Conservation (phyloP, 1,140 invertebrate species). For the Riptortus pedestris region DNA sequence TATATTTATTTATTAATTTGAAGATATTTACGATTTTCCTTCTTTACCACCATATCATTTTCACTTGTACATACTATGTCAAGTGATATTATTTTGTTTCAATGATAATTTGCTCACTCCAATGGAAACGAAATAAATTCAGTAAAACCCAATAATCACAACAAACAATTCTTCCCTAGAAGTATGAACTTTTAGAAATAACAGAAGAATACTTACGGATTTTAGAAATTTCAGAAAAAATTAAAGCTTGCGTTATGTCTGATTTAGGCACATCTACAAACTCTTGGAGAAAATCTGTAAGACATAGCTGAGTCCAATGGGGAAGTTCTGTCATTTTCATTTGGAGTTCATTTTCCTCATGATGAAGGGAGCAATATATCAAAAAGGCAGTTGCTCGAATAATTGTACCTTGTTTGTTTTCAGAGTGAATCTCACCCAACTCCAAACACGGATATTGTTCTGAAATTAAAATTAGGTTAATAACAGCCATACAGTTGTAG, state of each 20-base stretch:
- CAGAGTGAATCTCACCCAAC: not conserved
- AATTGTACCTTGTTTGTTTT: not conserved
- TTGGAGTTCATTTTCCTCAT: not conserved
- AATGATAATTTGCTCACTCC: too few relatives aligned
- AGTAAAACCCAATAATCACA: too few relatives aligned
- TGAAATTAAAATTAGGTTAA: not conserved
- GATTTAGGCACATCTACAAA: conserved; percentile 3
- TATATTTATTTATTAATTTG: too few relatives aligned
- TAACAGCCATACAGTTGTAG: not conserved
- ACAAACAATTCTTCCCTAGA: too few relatives aligned
- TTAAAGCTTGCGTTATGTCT: not conserved
- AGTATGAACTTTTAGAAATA: too few relatives aligned
- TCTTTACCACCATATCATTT: too few relatives aligned
- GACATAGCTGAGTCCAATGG: not conserved
- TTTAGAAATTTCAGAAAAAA: conserved; percentile 10
- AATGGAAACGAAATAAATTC: too few relatives aligned
- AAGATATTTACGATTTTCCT: too few relatives aligned
- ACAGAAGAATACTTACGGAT: conserved; percentile 2
- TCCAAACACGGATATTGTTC: not conserved
- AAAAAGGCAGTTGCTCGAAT: not conserved
- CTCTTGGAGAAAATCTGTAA: not conserved
- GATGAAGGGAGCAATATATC: conserved; percentile 1
- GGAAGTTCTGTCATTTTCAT: conserved; percentile 7
- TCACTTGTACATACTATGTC: too few relatives aligned
- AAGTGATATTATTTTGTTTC: too few relatives aligned